phyloP scores from a whole-genome alignment of 2,113 vertebrate genomes.

The Pipa parva region DNA sequence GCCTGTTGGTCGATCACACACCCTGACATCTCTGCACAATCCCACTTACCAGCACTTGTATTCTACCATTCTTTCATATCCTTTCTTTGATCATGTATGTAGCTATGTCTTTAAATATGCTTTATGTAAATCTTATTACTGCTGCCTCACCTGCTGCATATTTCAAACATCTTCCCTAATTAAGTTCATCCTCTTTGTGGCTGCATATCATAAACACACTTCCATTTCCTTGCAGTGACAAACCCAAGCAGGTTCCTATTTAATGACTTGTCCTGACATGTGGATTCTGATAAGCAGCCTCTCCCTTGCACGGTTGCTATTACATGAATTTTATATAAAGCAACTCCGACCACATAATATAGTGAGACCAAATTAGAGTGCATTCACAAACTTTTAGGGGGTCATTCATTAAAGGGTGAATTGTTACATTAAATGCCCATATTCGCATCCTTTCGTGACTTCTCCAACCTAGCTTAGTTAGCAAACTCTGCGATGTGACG shows the following conservation, averaged over 20 bases:
- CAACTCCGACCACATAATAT: background rate
- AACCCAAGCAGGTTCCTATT: conserved; percentile 32
- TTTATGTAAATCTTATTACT: too few species aligned
- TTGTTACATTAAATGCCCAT: background rate
- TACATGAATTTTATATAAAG: background rate
- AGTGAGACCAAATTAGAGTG: background rate
- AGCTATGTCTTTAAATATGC: too few species aligned
- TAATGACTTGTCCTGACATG: conserved; percentile 26
- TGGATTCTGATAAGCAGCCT: conserved; percentile 19
- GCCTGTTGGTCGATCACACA: background rate
- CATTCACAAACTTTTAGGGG: background rate
- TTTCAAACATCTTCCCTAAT: too few species aligned
- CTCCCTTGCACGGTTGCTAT: background rate
- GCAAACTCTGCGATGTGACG: too few species aligned
- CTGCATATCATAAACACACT: conserved; percentile 1
- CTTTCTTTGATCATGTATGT: too few species aligned
- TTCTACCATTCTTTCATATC: too few species aligned
- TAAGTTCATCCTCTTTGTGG: background rate
- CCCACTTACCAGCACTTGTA: too few species aligned
- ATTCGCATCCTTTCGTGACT: too few species aligned
- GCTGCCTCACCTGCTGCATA: too few species aligned
- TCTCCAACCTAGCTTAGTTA: too few species aligned
- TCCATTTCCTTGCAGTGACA: conserved; percentile 7
- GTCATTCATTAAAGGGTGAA: background rate
- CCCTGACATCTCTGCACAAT: too few species aligned